These are phyloP conservation scores for Callyntrura guangdongensis DNA, from an alignment of 2,888 invertebrate species.

Conservation along the genomic window DNA sequence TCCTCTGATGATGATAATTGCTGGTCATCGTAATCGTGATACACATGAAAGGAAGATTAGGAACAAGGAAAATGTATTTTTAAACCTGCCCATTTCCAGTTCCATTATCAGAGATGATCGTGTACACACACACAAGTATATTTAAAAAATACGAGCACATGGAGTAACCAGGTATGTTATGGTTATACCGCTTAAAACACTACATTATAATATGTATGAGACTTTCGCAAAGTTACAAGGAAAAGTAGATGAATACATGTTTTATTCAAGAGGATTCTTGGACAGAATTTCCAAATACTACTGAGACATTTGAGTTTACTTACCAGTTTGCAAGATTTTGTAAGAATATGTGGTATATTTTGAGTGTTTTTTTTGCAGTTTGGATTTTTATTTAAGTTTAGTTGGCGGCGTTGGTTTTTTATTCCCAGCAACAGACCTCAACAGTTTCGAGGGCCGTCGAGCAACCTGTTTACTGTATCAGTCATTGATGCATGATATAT, in stretches of 20 bases:
- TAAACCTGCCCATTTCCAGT: slow-evolving; percentile 14
- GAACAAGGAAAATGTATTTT: slow-evolving; percentile 9
- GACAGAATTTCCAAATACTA: no score
- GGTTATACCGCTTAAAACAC: no score
- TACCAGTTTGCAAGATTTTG: no score
- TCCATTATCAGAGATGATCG: neutral
- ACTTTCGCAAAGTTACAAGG: slow-evolving; percentile 22
- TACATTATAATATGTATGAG: no score
- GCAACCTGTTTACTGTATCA: slow-evolving; percentile 30
- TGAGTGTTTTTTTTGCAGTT: neutral
- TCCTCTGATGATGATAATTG: neutral
- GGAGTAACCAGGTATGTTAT: neutral
- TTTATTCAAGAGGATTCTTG: neutral
- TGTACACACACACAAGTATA: no score
- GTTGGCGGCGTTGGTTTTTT: no score
- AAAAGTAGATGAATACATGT: slow-evolving; percentile 1
- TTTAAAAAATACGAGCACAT: neutral
- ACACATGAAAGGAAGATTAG: slow-evolving; percentile 27
- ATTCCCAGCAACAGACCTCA: neutral
- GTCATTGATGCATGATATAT: neutral
- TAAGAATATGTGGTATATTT: neutral
- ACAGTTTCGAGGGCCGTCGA: neutral
- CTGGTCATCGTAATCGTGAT: slow-evolving; percentile 5
- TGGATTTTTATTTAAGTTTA: neutral
- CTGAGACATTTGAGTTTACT: no score